phyloP scores from a whole-genome alignment of 2,113 vertebrate species.

The Ascaphus truei region DNA sequence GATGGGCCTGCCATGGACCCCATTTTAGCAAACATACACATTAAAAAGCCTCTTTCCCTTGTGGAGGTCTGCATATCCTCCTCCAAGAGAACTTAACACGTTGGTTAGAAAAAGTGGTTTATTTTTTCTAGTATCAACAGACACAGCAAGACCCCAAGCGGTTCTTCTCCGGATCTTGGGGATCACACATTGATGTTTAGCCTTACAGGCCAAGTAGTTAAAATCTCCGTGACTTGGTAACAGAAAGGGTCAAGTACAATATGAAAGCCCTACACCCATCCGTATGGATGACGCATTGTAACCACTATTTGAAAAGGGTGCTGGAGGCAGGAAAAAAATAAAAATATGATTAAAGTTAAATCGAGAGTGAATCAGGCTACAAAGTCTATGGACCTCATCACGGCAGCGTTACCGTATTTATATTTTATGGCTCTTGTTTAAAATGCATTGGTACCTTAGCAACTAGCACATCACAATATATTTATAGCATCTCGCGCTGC shows the following conservation, averaged over 20 bases:
- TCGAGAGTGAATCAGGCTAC: constrained; percentile 3
- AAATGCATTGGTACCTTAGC: constrained; percentile 42
- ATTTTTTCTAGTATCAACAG: too few relatives aligned
- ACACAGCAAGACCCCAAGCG: too few relatives aligned
- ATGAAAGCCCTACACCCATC: neutral
- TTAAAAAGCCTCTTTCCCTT: too few relatives aligned
- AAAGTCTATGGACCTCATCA: constrained; percentile 25
- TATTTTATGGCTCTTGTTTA: constrained; percentile 45
- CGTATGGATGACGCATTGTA: neutral
- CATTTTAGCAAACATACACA: too few relatives aligned
- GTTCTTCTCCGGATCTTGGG: too few relatives aligned
- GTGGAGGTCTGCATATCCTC: too few relatives aligned
- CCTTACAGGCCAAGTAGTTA: too few relatives aligned
- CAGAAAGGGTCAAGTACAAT: neutral
- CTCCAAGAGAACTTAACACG: too few relatives aligned
- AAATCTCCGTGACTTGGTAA: too few relatives aligned
- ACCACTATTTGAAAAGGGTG: neutral
- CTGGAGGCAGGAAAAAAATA: neutral
- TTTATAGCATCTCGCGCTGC: neutral
- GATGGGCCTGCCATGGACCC: too few relatives aligned
- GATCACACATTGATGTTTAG: too few relatives aligned
- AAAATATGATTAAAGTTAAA: constrained; percentile 1
- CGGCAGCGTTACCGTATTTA: neutral
- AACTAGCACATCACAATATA: constrained; percentile 35
- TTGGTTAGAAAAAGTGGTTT: too few relatives aligned